phyloP scores from a whole-genome alignment of 1,140 invertebrate genomes.

The Sarcophaga bullata region DNA sequence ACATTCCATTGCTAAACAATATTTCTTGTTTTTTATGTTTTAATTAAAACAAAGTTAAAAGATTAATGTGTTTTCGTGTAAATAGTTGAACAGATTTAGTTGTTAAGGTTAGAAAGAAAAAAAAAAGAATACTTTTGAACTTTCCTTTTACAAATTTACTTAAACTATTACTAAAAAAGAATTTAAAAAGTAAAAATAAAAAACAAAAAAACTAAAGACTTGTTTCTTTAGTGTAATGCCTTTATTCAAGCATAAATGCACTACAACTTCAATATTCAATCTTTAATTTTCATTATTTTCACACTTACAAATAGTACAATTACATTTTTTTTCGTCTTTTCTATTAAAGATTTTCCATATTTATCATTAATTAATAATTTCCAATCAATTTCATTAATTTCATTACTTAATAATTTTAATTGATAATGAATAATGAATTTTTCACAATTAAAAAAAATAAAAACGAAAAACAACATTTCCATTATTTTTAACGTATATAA shows the following conservation, averaged over 20 bases:
- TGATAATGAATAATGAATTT: no score
- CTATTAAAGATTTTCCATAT: neutral
- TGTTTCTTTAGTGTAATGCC: no score
- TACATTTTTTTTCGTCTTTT: neutral
- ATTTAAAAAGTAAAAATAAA: no score
- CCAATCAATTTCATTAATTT: no score
- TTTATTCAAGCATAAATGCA: neutral
- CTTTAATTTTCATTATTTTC: neutral
- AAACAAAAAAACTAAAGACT: no score
- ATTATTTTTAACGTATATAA: conserved; percentile 26
- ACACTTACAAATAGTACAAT: conserved; percentile 31
- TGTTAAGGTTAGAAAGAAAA: conserved; percentile 17
- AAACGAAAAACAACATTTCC: conserved; percentile 31
- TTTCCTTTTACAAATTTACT: neutral
- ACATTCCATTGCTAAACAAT: neutral
- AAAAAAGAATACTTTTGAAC: neutral
- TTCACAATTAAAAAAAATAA: neutral
- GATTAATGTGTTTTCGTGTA: conserved; percentile 1
- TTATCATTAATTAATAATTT: neutral
- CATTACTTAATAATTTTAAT: no score
- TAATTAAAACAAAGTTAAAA: conserved; percentile 25
- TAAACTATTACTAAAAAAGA: no score
- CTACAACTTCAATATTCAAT: conserved; percentile 32
- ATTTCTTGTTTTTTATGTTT: neutral
- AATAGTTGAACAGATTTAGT: conserved; percentile 32